Evolutionary conservation across 2,797 vertebrate genomes (phyloP).

Genomic region (Ciconia nigra): DNA sequence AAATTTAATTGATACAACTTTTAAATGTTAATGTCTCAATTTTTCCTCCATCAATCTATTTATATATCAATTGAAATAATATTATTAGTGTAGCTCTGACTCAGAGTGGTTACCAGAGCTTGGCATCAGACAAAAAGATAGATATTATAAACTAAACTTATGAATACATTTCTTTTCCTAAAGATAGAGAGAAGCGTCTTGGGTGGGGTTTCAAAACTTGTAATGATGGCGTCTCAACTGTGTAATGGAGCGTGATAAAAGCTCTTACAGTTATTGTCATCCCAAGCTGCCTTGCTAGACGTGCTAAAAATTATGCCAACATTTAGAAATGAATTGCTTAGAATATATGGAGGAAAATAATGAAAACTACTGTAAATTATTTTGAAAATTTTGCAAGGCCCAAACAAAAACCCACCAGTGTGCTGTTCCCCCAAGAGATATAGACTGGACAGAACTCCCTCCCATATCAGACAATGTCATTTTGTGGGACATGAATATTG

Average conservation of each 20-base stretch:
- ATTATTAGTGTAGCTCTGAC: not conserved
- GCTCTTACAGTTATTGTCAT: not conserved
- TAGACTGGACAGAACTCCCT: not conserved
- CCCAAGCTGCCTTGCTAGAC: not conserved
- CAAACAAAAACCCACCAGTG: accelerated
- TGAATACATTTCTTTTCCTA: accelerated
- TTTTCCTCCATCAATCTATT: not conserved
- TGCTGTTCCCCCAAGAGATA: not conserved
- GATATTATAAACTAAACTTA: not conserved
- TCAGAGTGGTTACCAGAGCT: not conserved
- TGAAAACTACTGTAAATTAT: not conserved
- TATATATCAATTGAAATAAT: not conserved
- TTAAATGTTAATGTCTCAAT: not conserved
- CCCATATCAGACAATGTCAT: not conserved
- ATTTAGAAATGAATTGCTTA: not conserved
- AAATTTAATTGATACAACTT: not conserved
- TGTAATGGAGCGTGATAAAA: not conserved
- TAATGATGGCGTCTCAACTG: not conserved
- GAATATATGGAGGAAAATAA: not conserved
- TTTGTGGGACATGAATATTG: not conserved
- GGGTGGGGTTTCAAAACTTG: not conserved
- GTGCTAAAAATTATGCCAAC: not conserved
- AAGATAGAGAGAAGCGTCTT: not conserved
- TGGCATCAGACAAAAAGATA: not conserved
- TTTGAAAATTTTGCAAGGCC: not conserved